Evolutionary conservation across 2,888 invertebrate genomes (phyloP), one percentile per base, ranked within the genome.

Genomic region (Platycnemis pennipes): DNA sequence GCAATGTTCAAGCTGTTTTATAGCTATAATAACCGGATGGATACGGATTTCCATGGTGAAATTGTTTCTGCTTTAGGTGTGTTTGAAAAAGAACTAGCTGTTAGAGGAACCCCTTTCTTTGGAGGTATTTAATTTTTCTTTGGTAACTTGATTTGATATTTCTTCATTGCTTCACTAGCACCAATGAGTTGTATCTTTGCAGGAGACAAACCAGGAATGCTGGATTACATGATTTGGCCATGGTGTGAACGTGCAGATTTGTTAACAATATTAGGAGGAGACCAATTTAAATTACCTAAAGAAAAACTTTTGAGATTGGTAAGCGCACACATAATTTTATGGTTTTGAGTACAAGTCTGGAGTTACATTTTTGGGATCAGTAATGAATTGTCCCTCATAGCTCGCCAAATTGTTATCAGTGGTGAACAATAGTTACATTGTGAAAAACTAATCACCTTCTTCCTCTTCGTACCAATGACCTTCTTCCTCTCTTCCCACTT

Each of bases 181-280:
- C 49, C 22, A 31, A 49, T n/a, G 11, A 31, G 4, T 44, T 2
- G n/a, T 69, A 44, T 85, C 42, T 91, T 94, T 95, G 49, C 94
- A 95, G 98, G 98, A 0, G 96, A 96, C 94, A 97, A 97, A 94
- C 98, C 98, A 0, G 98, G 98, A 88, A 97, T 98, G 97, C 96
- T 98, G 94, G 98, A 99, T 96, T 98, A 98, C 95, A 98, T 98
- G 97, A 97, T 98, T 95, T 98, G 98, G 98, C 98, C 98, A 2
- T 98, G 98, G 98, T 97, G 98, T 95, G 98, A 98, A 96, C 97
- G 98, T 95, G 95, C 98, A 0, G 97, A 97, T 95, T 96, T 98
- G 86, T 96, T 98, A 0, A 97, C 97, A 95, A 96, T 97, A 44
- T 96, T 98, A 88, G 97, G 97, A 13, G 97, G 97, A 94, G 97